Base-by-base conservation (phyloP, 2,113 vertebrate species). In the Haemorhous mexicanus region DNA sequence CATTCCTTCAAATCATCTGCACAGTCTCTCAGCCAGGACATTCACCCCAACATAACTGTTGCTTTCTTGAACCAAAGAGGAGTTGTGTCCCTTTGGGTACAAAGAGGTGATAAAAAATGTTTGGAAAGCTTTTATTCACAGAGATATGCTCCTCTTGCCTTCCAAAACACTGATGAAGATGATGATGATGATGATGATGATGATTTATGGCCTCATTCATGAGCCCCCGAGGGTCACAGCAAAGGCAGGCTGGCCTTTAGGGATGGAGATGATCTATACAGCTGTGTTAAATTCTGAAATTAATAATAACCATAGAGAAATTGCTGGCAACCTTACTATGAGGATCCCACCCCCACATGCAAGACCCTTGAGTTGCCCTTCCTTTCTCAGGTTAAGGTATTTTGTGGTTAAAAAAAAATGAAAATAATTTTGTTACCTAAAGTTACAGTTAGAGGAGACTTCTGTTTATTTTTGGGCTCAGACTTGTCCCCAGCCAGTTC, bases 11-110 rank as follows among this genome's bases (percentile, higher is more conserved):
- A 86, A 53, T 53, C 27, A 30, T 23, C 35, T 89, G 50, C 32
- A 17, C 39, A 27, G 3, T 50, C 12, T 74, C 8, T 66, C 33
- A 28, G 14, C 0, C 0, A 2, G 11, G 49, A 37, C 14, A 37
- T 47, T 35, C 16, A 39, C 19, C 13, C 33, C 19, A n/a, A 16
- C 5, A 17, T 23, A 39, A 17, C 18, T 3, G 1, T 11, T 84
- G 30, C 20, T 19, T 56, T 66, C 76, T 33, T 86, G 49, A 89
- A 72, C 35, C 35, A 52, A 1, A 26, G 53, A 61, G 56, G 44
- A 62, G 9, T 39, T 44, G 32, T 53, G 16, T 4, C 16, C n/a
- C 52, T 72, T 39, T 46, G 43, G 58, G 32, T 33, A 66, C 26
- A 47, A 52, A 4, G 46, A 47, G 8, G 8, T 10, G 8, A 33